Conservation (phyloP, 2,797 vertebrate species). For the Sebastes taczanowskii region DNA sequence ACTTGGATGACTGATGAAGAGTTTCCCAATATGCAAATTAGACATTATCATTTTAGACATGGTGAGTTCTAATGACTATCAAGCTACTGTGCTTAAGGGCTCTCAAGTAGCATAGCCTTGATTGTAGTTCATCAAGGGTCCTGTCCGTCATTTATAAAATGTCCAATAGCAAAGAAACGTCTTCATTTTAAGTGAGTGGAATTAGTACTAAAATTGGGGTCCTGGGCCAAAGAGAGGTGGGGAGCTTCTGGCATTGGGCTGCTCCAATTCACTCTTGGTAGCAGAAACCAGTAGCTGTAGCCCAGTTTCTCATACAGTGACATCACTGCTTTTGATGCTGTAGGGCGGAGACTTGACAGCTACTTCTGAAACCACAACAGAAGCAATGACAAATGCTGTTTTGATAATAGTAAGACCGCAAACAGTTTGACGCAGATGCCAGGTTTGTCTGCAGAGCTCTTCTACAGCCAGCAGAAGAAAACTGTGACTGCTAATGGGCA, state of each 20-base stretch:
- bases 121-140: not conserved
- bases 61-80: not conserved
- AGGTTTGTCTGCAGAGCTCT: not conserved
- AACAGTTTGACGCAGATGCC: constrained; percentile 2
- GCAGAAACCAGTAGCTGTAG: not conserved
- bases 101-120: not conserved
- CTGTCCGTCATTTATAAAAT: not conserved
- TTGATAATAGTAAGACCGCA: constrained; percentile 30
- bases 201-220: not conserved
- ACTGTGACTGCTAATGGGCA: not conserved
- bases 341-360: constrained; percentile 27
- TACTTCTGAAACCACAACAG: constrained; percentile 57
- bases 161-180: not conserved
- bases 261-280: not conserved
- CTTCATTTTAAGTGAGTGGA: not conserved
- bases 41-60: not conserved
- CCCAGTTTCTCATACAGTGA: constrained; percentile 35
- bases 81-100: not conserved
- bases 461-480: not conserved
- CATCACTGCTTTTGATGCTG: constrained; percentile 28
- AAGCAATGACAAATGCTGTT: constrained; percentile 41
- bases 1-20: not conserved
- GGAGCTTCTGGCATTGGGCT: not conserved
- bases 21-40: not conserved
- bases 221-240: not conserved